Conservation (phyloP, 2,888 invertebrate species). For the Sympetrum striolatum region DNA sequence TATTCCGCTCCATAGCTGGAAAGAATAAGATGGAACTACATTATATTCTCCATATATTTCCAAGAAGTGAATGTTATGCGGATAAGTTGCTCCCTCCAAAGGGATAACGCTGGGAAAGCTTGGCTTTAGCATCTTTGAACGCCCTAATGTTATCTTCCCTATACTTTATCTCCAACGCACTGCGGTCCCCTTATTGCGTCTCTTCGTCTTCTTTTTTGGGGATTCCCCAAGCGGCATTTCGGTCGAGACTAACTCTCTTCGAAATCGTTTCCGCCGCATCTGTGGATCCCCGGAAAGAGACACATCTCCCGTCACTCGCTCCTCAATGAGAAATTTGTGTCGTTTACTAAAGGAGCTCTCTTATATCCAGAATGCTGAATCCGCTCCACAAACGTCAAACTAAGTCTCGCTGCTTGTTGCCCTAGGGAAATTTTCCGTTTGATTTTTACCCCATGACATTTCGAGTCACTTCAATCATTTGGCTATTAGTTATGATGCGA, state of each 20-base stretch:
- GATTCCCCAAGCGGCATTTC: background rate
- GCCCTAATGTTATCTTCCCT: background rate
- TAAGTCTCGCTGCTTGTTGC: no score
- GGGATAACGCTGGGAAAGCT: background rate
- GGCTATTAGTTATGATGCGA: no score
- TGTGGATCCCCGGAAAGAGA: background rate
- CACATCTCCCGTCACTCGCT: background rate
- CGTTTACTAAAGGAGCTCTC: background rate
- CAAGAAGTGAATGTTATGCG: no score
- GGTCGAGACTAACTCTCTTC: background rate
- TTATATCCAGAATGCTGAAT: background rate
- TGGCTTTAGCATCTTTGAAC: background rate
- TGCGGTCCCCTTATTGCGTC: background rate
- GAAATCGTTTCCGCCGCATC: background rate
- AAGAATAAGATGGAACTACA: no score
- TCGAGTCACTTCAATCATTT: no score
- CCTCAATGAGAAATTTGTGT: background rate
- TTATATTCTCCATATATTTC: no score
- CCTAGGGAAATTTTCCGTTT: no score
- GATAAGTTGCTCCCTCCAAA: no score
- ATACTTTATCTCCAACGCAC: background rate
- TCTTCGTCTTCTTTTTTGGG: background rate
- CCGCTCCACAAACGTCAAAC: background rate
- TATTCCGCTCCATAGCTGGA: no score
- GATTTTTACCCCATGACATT: no score